phyloP scores from a whole-genome alignment of 2,888 invertebrate genomes.

The Desoria tigrina region DNA sequence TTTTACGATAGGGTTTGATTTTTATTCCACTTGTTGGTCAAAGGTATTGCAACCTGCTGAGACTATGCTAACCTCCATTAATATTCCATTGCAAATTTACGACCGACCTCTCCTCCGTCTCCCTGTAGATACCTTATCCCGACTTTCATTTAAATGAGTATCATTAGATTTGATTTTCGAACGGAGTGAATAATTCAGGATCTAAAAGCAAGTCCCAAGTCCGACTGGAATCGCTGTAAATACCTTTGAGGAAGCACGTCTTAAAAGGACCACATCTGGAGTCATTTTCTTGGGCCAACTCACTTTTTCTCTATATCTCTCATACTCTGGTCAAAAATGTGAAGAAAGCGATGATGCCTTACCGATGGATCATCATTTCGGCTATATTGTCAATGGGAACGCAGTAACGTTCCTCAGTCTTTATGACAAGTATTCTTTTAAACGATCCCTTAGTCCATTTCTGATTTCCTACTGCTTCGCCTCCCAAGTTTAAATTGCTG shows the following conservation, averaged over 20 bases:
- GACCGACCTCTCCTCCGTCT: slow-evolving; percentile 23
- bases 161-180: slow-evolving; percentile 33
- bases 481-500: slow-evolving; percentile 8
- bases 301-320: too few species aligned
- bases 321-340: background rate
- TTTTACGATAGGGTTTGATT: background rate
- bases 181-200: slow-evolving; percentile 1
- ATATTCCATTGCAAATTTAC: slow-evolving; percentile 49
- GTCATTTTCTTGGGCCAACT: background rate
- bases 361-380: slow-evolving; percentile 8
- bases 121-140: slow-evolving; percentile 2
- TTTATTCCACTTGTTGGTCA: slow-evolving; percentile 1
- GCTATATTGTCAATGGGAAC: slow-evolving; percentile 1
- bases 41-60: slow-evolving; percentile 38
- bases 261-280: slow-evolving; percentile 19
- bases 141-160: slow-evolving; percentile 31
- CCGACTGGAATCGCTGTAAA: background rate
- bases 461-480: background rate
- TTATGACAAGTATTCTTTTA: slow-evolving; percentile 4
- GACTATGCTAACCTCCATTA: slow-evolving; percentile 39
- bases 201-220: background rate
- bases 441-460: background rate
- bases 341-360: slow-evolving; percentile 1
- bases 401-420: background rate
- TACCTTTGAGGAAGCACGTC: slow-evolving; percentile 4